Conservation (phyloP, 2,888 invertebrate genomes). For the Brachylomia viminalis region DNA sequence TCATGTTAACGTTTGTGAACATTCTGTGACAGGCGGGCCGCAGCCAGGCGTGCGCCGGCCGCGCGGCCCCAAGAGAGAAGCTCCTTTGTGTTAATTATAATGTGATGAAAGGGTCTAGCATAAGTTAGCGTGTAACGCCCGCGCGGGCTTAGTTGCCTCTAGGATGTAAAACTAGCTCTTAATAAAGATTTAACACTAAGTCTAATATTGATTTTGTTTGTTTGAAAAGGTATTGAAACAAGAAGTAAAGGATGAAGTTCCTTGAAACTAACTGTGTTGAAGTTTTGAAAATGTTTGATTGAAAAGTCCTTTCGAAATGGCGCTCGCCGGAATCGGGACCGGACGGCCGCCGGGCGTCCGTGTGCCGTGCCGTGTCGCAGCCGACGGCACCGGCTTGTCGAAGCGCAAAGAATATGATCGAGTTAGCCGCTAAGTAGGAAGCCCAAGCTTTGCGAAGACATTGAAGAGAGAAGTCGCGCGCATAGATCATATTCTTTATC, state of each 20-base stretch:
- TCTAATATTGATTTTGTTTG: conserved; percentile 94
- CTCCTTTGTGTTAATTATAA: conserved; percentile 65
- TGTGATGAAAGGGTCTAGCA: conserved; percentile 79
- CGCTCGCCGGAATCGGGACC: conserved; percentile 84
- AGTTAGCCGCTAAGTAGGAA: conserved; percentile 78
- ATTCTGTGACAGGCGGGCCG: conserved; percentile 60
- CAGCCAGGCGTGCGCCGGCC: conserved; percentile 60
- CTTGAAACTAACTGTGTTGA: conserved; percentile 90
- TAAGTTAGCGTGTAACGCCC: conserved; percentile 86
- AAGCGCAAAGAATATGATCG: conserved; percentile 89
- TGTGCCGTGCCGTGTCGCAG: conserved; percentile 71
- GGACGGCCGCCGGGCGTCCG: conserved; percentile 77
- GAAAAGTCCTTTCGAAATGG: conserved; percentile 87
- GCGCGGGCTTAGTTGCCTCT: conserved; percentile 82
- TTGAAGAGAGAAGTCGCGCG: conserved; percentile 82
- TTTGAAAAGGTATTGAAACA: conserved; percentile 96
- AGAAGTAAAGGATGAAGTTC: conserved; percentile 95
- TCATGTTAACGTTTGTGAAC: conserved; percentile 53
- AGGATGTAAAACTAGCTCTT: conserved; percentile 86
- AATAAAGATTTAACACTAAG: conserved; percentile 89
- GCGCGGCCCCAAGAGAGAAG: conserved; percentile 66
- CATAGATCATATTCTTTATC: conserved; percentile 87
- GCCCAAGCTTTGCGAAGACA: conserved; percentile 81
- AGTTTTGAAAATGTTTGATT: conserved; percentile 90
- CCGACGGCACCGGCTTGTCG: conserved; percentile 81